Base-by-base conservation (phyloP, 2,888 invertebrate genomes). In the Ypsolopha scabrella region DNA sequence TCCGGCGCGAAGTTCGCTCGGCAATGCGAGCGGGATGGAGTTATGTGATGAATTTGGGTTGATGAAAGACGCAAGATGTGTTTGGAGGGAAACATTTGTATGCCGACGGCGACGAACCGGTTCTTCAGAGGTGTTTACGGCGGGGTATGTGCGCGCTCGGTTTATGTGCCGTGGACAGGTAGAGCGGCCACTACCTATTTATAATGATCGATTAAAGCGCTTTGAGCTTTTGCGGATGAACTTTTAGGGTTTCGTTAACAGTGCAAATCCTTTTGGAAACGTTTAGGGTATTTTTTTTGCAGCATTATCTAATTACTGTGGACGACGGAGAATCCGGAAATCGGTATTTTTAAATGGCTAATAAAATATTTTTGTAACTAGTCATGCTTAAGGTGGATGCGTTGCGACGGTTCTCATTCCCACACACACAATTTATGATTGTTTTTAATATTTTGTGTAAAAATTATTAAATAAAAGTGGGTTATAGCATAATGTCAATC, bases 61-160 rank as follows among this genome's bases (percentile, higher is more conserved):
- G 74, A 79, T 79, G 80, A 80, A 80, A 78, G 86, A 86, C 72
- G 72, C 76, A 80, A 72, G 73, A 82, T 78, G 75, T 75, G 75
- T 80, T 47, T 67, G 72, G 71, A 68, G 70, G 72, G 75, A 71
- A 71, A 72, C 75, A 77, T 83, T 47, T 81, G 85, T 83, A 80
- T 83, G 80, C 80, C 65, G 70, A 67, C 71, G 64, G 74, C 69
- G 72, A 70, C 63, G 63, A 74, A 86, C 86, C 80, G 83, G 86
- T 85, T 82, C 58, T 71, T 75, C 79, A 78, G 80, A 82, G 86
- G 86, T 86, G 82, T 81, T 80, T 72, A 76, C 75, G 64, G 65
- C 44, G 75, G 68, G 70, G 75, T 71, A 79, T 81, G 78, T 82
- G 73, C 77, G 80, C 73, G 56, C 58, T 57, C 58, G 67, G 69